phyloP scores from a whole-genome alignment of 1,140 invertebrate genomes.

The Apocrypta bakeri region DNA sequence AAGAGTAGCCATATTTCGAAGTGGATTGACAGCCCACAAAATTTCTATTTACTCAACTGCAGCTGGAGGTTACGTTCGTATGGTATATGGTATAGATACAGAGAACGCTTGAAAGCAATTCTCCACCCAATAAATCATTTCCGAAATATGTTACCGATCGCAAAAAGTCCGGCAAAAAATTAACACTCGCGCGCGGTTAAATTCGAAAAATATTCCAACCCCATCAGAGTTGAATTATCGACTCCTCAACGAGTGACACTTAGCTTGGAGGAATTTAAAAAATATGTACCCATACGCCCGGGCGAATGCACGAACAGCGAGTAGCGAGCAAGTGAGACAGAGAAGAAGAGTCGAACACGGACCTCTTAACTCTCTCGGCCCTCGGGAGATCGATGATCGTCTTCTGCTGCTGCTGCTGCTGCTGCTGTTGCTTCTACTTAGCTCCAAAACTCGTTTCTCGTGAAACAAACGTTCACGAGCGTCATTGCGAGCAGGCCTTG shows the following conservation, averaged over 20 bases:
- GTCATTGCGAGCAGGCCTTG: not conserved
- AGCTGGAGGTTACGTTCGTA: not conserved
- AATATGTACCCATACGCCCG: conserved; percentile 1
- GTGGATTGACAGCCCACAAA: not conserved
- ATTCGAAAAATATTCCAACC: not conserved
- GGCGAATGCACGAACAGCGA: not conserved
- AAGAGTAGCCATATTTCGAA: not conserved
- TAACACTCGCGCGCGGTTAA: not conserved
- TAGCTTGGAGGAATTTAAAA: not conserved
- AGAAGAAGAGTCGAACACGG: conserved; percentile 19
- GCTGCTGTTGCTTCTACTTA: not conserved
- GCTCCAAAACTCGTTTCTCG: conserved; percentile 34
- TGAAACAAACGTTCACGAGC: conserved; percentile 28
- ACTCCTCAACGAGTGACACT: not conserved
- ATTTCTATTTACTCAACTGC: not conserved
- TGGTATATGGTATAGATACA: no score
- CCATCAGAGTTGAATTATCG: not conserved
- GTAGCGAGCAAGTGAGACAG: not conserved
- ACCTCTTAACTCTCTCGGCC: conserved; percentile 13
- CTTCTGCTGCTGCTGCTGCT: not conserved
- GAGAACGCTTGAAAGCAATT: not conserved
- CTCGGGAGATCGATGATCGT: conserved; percentile 35
- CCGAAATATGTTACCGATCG: not conserved
- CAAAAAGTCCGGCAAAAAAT: conserved; percentile 7
- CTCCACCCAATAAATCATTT: not conserved